Conservation (phyloP, 2,888 invertebrate species). For the Drosophila meridiana region DNA sequence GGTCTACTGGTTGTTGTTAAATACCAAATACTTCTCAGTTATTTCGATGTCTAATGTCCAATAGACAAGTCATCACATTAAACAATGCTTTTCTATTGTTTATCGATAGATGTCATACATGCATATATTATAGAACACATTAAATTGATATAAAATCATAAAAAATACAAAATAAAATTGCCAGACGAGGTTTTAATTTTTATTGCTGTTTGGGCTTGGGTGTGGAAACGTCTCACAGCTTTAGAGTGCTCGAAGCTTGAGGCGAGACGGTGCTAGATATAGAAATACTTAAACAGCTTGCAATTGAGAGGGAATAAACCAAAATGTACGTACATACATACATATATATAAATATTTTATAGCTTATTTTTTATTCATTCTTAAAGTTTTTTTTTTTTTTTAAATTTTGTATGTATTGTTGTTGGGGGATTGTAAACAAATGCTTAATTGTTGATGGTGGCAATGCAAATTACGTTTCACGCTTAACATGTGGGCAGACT, state of each 20-base stretch:
- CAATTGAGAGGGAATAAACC: slow-evolving; percentile 15
- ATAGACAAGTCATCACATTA: background rate
- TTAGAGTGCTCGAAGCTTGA: slow-evolving; percentile 6
- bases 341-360: slow-evolving; percentile 40
- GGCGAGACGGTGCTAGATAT: slow-evolving; percentile 1
- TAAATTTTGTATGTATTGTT: slow-evolving; percentile 21
- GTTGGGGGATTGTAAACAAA: slow-evolving; percentile 71
- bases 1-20: background rate
- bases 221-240: slow-evolving; percentile 34
- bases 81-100: slow-evolving; percentile 41
- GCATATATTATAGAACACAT: slow-evolving; percentile 26
- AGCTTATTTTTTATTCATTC: slow-evolving; percentile 8
- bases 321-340: slow-evolving; percentile 7
- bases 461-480: slow-evolving; percentile 65
- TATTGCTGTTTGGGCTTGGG: slow-evolving; percentile 38
- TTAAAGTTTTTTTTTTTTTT: slow-evolving; percentile 29
- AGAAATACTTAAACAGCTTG: slow-evolving; percentile 7
- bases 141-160: slow-evolving; percentile 63
- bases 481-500: slow-evolving; percentile 62
- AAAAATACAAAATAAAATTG: slow-evolving; percentile 39
- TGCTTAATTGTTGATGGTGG: slow-evolving; percentile 70
- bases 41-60: background rate
- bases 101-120: background rate
- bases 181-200: slow-evolving; percentile 58
- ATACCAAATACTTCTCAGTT: background rate